phyloP scores from a whole-genome alignment of 2,113 vertebrate species.

The Paraplagusia blochii region DNA sequence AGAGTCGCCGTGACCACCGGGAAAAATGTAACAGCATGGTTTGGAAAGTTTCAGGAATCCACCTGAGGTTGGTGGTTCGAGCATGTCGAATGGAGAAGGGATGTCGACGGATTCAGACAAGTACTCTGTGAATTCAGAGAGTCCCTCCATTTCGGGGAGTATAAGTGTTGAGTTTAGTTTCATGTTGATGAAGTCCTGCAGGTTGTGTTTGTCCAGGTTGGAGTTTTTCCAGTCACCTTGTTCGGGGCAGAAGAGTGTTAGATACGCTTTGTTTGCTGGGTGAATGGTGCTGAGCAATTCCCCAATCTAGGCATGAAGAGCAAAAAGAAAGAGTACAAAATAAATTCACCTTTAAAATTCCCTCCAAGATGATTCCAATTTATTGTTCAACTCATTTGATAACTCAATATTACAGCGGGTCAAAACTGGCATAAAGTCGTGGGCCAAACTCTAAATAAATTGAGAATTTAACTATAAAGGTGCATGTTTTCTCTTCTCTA shows the following conservation, averaged over 20 bases:
- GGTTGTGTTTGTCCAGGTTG: slow-evolving; percentile 93
- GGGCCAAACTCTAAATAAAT: no score
- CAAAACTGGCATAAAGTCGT: no score
- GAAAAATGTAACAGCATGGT: slow-evolving; percentile 97
- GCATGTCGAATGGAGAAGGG: slow-evolving; percentile 92
- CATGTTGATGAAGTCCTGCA: slow-evolving; percentile 97
- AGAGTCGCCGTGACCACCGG: slow-evolving; percentile 89
- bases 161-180: slow-evolving; percentile 91
- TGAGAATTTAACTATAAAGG: no score
- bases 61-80: slow-evolving; percentile 93
- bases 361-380: no score
- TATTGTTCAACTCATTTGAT: no score
- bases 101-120: slow-evolving; percentile 97
- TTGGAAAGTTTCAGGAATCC: slow-evolving; percentile 96
- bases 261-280: slow-evolving; percentile 92
- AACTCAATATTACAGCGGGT: no score
- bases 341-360: background rate
- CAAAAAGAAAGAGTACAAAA: background rate
- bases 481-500: no score
- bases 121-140: slow-evolving; percentile 96
- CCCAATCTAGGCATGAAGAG: slow-evolving; percentile 81
- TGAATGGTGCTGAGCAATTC: slow-evolving; percentile 93
- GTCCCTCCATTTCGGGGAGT: slow-evolving; percentile 94
- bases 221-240: slow-evolving; percentile 97
- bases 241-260: slow-evolving; percentile 92